Evolutionary conservation across 2,113 vertebrate genomes (phyloP).

Genomic region (Sciurus niger): DNA sequence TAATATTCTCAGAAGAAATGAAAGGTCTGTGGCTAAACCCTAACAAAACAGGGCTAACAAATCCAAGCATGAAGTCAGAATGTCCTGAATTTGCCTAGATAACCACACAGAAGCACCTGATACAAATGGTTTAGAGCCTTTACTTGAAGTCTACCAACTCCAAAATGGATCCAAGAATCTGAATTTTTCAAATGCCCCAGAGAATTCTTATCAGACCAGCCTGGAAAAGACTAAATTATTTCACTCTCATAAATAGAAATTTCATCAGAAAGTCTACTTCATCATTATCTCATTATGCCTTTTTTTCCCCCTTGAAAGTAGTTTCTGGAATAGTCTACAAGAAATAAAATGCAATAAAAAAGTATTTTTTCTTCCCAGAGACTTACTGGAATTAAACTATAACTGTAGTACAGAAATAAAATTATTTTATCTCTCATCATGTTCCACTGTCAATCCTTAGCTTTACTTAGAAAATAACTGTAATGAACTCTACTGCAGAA

Average conservation of each 20-base stretch:
- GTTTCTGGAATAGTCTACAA: not conserved
- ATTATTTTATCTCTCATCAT: not conserved
- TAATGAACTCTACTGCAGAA: not conserved
- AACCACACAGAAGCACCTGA: not conserved
- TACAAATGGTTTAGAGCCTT: not conserved
- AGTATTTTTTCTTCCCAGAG: not conserved
- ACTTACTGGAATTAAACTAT: not conserved
- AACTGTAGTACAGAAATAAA: not conserved
- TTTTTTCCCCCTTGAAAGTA: not conserved
- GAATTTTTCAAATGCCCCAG: constrained; percentile 21
- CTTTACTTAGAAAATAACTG: not conserved
- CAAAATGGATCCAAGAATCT: not conserved
- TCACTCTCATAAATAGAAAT: not conserved
- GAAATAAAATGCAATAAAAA: constrained; percentile 33
- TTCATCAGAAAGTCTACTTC: constrained; percentile 16
- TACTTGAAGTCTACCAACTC: not conserved
- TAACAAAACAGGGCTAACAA: not conserved
- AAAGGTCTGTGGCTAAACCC: not conserved
- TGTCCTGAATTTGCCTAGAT: not conserved
- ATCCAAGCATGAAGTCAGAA: not conserved
- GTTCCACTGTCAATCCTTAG: not conserved
- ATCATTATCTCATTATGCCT: not conserved
- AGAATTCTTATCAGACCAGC: not conserved
- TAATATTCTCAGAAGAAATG: not conserved
- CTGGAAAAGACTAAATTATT: constrained; percentile 10